Conservation (phyloP, 1,140 invertebrate genomes). For the Hormaphis cornu region DNA sequence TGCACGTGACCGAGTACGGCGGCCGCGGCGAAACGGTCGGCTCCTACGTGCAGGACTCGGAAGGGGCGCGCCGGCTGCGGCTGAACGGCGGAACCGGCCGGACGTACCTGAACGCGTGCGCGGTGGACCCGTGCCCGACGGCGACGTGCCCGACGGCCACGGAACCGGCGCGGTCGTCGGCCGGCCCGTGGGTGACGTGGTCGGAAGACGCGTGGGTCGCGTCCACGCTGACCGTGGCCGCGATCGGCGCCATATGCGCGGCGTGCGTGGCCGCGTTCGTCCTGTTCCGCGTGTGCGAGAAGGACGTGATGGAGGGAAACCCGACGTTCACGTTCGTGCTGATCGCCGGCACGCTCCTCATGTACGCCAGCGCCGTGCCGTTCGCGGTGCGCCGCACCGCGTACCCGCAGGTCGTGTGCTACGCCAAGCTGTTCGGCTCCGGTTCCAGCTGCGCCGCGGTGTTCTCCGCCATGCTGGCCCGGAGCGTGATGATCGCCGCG, state of each 20-base stretch:
- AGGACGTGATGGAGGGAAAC: conserved; percentile 49
- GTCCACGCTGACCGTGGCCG: conserved; percentile 44
- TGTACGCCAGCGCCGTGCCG: conserved; percentile 47
- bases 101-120: background rate
- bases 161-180: background rate
- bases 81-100: background rate
- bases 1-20: conserved; percentile 9
- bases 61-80: background rate
- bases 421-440: conserved; percentile 47
- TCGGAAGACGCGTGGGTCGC: conserved; percentile 45
- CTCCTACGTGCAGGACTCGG: conserved; percentile 3
- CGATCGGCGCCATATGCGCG: conserved; percentile 44
- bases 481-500: conserved; percentile 50
- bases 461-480: conserved; percentile 50
- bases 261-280: conserved; percentile 47
- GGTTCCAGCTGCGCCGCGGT: conserved; percentile 47
- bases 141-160: no score
- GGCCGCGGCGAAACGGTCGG: background rate
- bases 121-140: background rate
- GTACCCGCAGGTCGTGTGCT: conserved; percentile 40
- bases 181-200: conserved; percentile 34
- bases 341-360: conserved; percentile 45
- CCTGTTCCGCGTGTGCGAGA: conserved; percentile 45
- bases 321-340: conserved; percentile 47
- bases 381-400: conserved; percentile 46